Evolutionary conservation across 2,113 vertebrate genomes (phyloP).

Genomic region (Poecile atricapillus): DNA sequence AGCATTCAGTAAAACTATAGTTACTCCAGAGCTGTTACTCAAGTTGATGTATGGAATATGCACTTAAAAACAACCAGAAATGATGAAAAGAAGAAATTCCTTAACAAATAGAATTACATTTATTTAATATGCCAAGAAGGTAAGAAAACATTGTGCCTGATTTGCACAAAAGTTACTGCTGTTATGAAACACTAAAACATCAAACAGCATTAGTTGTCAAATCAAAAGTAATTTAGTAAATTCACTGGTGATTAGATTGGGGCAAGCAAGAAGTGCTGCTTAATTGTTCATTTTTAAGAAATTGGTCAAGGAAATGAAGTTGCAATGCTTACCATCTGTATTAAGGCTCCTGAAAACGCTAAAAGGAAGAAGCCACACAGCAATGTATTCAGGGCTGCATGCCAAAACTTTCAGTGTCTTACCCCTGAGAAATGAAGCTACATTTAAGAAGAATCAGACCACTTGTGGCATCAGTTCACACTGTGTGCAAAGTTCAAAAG

Average conservation of each 20-base stretch:
- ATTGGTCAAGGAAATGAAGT: not conserved
- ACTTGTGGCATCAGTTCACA: not conserved
- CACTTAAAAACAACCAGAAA: not conserved
- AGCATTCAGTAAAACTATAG: not conserved
- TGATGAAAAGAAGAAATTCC: not conserved
- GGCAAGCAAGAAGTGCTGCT: not conserved
- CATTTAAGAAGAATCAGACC: not conserved
- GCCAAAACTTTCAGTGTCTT: not conserved
- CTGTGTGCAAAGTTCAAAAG: not conserved
- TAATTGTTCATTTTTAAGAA: not conserved
- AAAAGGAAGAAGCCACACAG: not conserved
- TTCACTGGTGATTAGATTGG: not conserved
- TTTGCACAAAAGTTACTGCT: not conserved
- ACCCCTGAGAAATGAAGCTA: not conserved
- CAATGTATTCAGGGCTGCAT: not conserved
- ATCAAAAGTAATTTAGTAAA: not conserved
- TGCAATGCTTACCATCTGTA: not conserved
- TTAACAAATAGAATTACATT: not conserved
- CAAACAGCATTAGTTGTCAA: not conserved
- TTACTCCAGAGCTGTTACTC: not conserved
- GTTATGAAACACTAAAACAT: not conserved
- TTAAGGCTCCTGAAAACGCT: not conserved
- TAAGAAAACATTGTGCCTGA: not conserved
- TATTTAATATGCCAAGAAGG: not conserved
- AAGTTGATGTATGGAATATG: not conserved